These are phyloP conservation scores for Pimephales promelas DNA, from an alignment of 2,113 vertebrate species.

Conservation along the genomic window DNA sequence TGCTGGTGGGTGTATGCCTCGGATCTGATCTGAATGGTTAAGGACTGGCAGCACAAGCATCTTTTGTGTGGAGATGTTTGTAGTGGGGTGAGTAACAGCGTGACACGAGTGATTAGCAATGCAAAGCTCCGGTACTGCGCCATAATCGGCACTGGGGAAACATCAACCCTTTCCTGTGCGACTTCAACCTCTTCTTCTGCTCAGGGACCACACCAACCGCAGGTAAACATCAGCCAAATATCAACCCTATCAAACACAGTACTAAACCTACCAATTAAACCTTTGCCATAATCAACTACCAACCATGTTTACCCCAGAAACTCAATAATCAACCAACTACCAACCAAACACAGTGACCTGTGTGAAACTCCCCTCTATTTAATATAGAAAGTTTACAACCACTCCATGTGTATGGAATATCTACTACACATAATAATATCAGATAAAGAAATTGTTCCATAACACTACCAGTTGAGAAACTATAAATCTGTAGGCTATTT, in stretches of 20 bases:
- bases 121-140: slow-evolving; percentile 76
- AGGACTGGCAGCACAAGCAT: slow-evolving; percentile 81
- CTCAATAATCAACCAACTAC: slow-evolving; percentile 28
- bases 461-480: background rate
- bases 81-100: slow-evolving; percentile 83
- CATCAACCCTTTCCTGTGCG: slow-evolving; percentile 59
- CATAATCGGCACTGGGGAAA: slow-evolving; percentile 62
- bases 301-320: slow-evolving; percentile 11
- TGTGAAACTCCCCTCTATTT: background rate
- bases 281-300: slow-evolving; percentile 39
- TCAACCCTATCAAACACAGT: slow-evolving; percentile 36
- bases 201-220: slow-evolving; percentile 53
- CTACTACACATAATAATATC: slow-evolving; percentile 1
- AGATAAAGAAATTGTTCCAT: background rate
- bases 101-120: slow-evolving; percentile 81
- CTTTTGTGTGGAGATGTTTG: slow-evolving; percentile 90
- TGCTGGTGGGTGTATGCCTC: slow-evolving; percentile 83
- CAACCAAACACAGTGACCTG: background rate
- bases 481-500: background rate
- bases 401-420: background rate
- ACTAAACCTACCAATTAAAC: slow-evolving; percentile 39
- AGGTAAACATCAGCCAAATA: slow-evolving; percentile 60
- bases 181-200: slow-evolving; percentile 63
- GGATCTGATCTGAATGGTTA: slow-evolving; percentile 90
- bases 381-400: background rate